phyloP scores from a whole-genome alignment of 1,140 invertebrate species.

The Araneus ventricosus region DNA sequence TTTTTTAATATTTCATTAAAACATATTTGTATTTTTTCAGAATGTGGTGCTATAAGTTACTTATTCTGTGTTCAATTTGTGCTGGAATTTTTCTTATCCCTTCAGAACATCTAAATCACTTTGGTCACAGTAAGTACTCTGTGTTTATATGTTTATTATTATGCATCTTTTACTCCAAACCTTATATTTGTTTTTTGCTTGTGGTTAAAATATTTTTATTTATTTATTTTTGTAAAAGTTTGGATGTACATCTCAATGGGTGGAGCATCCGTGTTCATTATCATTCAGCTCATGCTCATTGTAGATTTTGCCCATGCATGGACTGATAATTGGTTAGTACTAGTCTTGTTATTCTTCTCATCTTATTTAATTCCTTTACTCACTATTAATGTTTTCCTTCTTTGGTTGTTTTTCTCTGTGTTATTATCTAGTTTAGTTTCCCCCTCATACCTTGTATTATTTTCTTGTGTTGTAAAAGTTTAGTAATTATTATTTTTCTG shows the following conservation, averaged over 20 bases:
- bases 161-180: background rate
- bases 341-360: background rate
- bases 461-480: background rate
- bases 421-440: background rate
- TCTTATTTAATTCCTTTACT: background rate
- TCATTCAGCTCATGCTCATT: conserved; percentile 97
- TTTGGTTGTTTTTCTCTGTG: background rate
- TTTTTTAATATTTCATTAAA: background rate
- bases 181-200: background rate
- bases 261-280: conserved; percentile 96
- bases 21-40: conserved; percentile 50
- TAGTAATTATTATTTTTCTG: too few species aligned
- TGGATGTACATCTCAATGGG: conserved; percentile 99
- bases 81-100: conserved; percentile 78
- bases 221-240: conserved; percentile 81
- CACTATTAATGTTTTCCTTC: too few species aligned
- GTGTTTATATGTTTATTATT: background rate
- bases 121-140: conserved; percentile 60
- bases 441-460: background rate
- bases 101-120: conserved; percentile 67
- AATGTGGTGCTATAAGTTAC: conserved; percentile 78
- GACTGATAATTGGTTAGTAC: conserved; percentile 95
- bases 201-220: background rate
- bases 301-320: conserved; percentile 99
- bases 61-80: conserved; percentile 77